Evolutionary conservation across 2,797 vertebrate genomes (phyloP).

Genomic region (Bryconaethiops microstoma): DNA sequence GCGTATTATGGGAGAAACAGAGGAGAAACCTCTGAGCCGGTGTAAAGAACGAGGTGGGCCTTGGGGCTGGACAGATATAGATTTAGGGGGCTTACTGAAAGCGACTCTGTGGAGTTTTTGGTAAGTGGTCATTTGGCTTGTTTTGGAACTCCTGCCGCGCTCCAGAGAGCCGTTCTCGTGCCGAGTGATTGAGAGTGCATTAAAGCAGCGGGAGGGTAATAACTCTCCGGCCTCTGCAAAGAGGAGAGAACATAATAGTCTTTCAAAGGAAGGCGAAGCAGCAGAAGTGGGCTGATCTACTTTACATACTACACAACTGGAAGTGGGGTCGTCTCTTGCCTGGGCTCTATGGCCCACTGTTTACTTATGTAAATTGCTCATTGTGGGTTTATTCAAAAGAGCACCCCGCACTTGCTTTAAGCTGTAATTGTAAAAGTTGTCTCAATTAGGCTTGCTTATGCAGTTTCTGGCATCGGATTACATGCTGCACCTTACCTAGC

Average conservation of each 20-base stretch:
- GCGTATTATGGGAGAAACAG: neutral
- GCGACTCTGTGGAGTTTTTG: constrained; percentile 22
- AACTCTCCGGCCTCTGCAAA: neutral
- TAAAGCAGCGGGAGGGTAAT: constrained; percentile 28
- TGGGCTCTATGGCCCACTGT: neutral
- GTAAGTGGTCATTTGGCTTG: constrained; percentile 39
- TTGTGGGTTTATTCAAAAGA: too few relatives aligned
- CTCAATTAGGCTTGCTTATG: too few relatives aligned
- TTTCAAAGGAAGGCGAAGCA: neutral
- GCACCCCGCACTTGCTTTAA: too few relatives aligned
- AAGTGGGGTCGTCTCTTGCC: neutral
- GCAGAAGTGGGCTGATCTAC: neutral
- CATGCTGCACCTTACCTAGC: too few relatives aligned
- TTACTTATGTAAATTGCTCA: neutral
- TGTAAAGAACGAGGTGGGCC: constrained; percentile 20
- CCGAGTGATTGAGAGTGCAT: constrained; percentile 13
- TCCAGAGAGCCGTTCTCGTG: constrained; percentile 11
- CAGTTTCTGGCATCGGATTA: too few relatives aligned
- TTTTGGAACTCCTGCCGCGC: constrained; percentile 29
- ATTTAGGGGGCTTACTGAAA: constrained; percentile 38
- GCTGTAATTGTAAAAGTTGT: too few relatives aligned
- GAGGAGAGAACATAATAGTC: neutral
- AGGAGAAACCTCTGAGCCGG: constrained; percentile 10
- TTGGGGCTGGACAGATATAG: constrained; percentile 17
- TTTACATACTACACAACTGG: neutral